phyloP scores from a whole-genome alignment of 2,113 vertebrate species.

The Nestor notabilis region DNA sequence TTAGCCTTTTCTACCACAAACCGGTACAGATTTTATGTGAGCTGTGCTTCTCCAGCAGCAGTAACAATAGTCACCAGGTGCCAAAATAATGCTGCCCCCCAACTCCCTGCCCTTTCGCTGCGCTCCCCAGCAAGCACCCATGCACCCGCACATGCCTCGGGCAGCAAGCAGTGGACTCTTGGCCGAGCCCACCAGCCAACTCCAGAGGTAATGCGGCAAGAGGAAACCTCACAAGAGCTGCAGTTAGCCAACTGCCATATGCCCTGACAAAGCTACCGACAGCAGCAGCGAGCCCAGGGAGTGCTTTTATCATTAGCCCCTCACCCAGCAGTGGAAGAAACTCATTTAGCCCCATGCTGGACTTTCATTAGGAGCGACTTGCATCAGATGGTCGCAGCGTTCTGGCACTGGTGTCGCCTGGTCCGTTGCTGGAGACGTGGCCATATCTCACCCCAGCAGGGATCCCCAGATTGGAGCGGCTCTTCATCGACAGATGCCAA shows the following conservation, averaged over 20 bases:
- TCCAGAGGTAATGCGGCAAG: background rate
- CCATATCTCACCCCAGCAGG: slow-evolving; percentile 83
- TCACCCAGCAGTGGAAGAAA: slow-evolving; percentile 92
- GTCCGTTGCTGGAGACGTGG: slow-evolving; percentile 73
- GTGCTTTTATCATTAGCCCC: slow-evolving; percentile 94
- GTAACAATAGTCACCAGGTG: background rate
- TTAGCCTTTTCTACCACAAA: background rate
- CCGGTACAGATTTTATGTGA: background rate
- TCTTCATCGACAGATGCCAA: slow-evolving; percentile 86
- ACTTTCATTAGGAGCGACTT: slow-evolving; percentile 99
- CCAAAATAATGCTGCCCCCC: background rate
- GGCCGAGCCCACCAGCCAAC: background rate
- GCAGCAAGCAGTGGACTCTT: background rate
- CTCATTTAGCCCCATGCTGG: slow-evolving; percentile 99
- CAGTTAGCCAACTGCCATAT: slow-evolving; percentile 91
- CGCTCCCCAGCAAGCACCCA: background rate
- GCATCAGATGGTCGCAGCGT: slow-evolving; percentile 93
- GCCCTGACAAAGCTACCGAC: slow-evolving; percentile 87
- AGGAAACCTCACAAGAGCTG: slow-evolving; percentile 71
- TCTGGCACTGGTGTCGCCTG: slow-evolving; percentile 82
- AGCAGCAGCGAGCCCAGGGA: slow-evolving; percentile 87
- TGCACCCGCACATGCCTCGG: background rate
- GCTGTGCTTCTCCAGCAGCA: background rate
- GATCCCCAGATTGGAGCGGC: slow-evolving; percentile 67
- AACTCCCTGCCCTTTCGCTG: background rate